Evolutionary conservation across 2,888 invertebrate species (phyloP), one percentile per base, ranked within the genome.

Genomic region (Drosophila lacicola): DNA sequence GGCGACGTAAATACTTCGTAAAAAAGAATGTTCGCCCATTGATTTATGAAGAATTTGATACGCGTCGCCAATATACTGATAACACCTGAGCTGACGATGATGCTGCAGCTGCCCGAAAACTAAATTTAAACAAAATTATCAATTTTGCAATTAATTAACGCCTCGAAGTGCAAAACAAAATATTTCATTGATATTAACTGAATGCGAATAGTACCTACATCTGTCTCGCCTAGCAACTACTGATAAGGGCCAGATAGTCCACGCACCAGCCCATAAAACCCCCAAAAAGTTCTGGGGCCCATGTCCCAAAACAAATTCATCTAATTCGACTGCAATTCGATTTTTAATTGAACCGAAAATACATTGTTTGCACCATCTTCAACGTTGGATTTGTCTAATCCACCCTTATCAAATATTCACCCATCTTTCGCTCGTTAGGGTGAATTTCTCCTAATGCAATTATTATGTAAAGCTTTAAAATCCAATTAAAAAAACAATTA

Each of bases 111-210:
- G 70, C 21, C 53, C 4, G 14, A 67, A 73, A 74, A 58, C 54
- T 56, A 75, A 76, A 65, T 74, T 66, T 65, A 76, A 76, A 70
- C 46, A 71, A 55, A 70, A 66, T 66, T 75, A 73, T 73, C 73
- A 73, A 42, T 75, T 72, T 72, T 33, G 70, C 64, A 64, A 60
- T 64, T 74, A 74, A 74, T 74, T 74, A 56, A 56, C 57, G 41
- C 13, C 17, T 36, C 46, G 17, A 39, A 53, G n/a, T 41, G 42
- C 37, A 57, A 68, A 42, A 58, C 49, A 73, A 67, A n/a, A 49
- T 21, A 61, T 56, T 14, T 19, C 42, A 53, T 69, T 69, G 53
- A 73, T 56, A 53, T 73, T 72, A 62, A 73, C 69, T 54, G 64
- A 46, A 39, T 34, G 37, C 13, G 37, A 17, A 5, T 21, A 17